Evolutionary conservation across 2,113 vertebrate species (phyloP), one percentile per base, ranked within the genome.

Genomic region (Uria lomvia): DNA sequence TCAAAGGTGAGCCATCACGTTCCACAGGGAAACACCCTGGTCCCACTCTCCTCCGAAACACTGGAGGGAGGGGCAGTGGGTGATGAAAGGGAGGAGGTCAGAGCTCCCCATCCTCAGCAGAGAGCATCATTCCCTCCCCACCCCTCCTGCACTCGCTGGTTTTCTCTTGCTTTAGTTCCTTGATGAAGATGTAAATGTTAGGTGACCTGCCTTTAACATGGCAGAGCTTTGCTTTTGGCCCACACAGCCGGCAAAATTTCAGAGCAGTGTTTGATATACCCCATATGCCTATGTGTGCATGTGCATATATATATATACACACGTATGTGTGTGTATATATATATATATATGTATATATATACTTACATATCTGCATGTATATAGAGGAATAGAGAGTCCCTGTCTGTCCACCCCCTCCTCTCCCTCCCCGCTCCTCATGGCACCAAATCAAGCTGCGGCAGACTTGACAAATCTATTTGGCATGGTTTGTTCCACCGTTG

Each of bases 401-500:
- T 90, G 77, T 71, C 49, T 71, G 83, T 79, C 79, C 50, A 94
- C 95, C 95, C 80, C 72, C 52, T 81, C 72, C 50, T 50, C 88
- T 95, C 71, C 52, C 95, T 97, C 94, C 91, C 77, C 30, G 20
- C 78, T 86, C 83, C 91, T 96, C 81, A 78, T 98, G 98, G 97
- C 97, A 98, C 91, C 96, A 94, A 97, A 93, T 98, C 97, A 98
- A 97, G 94, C 97, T 98, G 98, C 90, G 89, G 97, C 97, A 98
- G 97, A 97, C 97, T 96, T 98, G 98, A 98, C 91, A 97, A 97
- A 98, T 98, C 97, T 98, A 92, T 98, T 97, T 98, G 98, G 97
- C 98, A 97, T 8, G 79, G 96, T 49, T 96, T 32, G 15, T 88
- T 96, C 97, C 81, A 70, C 94, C 12, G 38, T 72, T 96, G 96